Conservation (phyloP, 1,140 invertebrate species). For the Drosophila nasuta region DNA sequence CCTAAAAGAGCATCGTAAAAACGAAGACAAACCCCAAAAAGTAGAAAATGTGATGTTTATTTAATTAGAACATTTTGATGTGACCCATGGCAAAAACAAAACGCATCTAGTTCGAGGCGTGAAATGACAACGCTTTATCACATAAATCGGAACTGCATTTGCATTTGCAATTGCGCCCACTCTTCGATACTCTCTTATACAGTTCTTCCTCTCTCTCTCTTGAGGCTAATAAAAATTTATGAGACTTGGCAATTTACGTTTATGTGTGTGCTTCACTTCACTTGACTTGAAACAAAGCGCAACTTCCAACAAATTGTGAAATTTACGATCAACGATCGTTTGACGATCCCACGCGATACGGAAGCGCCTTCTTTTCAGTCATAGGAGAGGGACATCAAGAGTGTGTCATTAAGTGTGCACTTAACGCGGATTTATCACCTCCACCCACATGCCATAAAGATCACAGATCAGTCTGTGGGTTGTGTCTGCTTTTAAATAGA, state of each 20-base stretch:
- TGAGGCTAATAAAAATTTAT: conserved; percentile 69
- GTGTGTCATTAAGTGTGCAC: conserved; percentile 53
- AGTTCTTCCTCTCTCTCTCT: background rate
- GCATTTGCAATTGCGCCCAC: conserved; percentile 48
- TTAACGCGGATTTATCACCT: conserved; percentile 74
- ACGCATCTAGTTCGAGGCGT: conserved; percentile 12
- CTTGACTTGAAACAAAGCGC: conserved; percentile 50
- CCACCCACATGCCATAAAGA: conserved; percentile 61
- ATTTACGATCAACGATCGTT: conserved; percentile 56
- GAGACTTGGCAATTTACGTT: conserved; percentile 49
- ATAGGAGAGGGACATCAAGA: background rate
- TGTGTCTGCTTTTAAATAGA: conserved; percentile 24
- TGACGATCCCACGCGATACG: conserved; percentile 70
- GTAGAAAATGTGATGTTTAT: conserved; percentile 53
- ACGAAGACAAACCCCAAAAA: conserved; percentile 40
- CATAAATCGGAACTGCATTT: conserved; percentile 1
- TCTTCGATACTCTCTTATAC: conserved; percentile 11
- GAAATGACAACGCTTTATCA: conserved; percentile 24
- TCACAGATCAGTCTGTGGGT: conserved; percentile 13
- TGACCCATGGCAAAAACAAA: conserved; percentile 11
- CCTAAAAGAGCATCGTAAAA: conserved; percentile 61
- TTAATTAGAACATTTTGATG: conserved; percentile 62
- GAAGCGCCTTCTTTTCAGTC: conserved; percentile 50
- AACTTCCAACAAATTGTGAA: conserved; percentile 56
- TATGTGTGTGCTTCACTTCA: conserved; percentile 19